Conservation (phyloP, 2,888 invertebrate genomes). For the Cantharis rustica region DNA sequence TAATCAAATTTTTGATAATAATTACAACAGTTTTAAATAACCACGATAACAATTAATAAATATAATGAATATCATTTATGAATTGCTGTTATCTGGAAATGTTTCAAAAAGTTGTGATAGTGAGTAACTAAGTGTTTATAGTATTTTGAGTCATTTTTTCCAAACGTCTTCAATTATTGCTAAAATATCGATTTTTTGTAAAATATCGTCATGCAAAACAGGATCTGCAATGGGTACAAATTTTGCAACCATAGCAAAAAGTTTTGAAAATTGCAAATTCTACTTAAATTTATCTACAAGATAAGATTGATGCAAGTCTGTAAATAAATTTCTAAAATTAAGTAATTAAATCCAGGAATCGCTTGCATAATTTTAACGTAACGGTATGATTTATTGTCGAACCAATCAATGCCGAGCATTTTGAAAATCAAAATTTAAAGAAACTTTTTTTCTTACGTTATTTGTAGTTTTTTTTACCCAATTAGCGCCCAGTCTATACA, state of each 20-base stretch:
- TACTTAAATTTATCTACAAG: neutral
- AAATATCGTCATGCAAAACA: neutral
- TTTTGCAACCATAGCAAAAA: neutral
- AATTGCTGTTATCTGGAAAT: neutral
- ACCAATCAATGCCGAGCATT: no score
- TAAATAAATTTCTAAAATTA: neutral
- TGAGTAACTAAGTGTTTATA: neutral
- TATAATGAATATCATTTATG: neutral
- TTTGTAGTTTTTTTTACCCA: no score
- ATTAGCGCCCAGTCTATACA: no score
- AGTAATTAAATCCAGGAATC: neutral
- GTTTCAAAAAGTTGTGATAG: neutral
- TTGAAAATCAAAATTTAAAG: no score
- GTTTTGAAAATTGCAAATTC: neutral
- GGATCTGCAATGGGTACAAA: neutral
- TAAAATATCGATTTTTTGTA: neutral
- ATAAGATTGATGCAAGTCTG: neutral
- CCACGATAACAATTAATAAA: neutral
- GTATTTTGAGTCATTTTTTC: neutral
- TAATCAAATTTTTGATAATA: neutral
- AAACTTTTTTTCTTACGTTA: no score
- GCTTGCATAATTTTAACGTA: neutral
- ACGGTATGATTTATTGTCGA: neutral
- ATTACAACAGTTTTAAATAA: neutral
- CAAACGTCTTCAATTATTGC: neutral